Conservation (phyloP, 2,888 invertebrate species). For the Leptinotarsa juncta region DNA sequence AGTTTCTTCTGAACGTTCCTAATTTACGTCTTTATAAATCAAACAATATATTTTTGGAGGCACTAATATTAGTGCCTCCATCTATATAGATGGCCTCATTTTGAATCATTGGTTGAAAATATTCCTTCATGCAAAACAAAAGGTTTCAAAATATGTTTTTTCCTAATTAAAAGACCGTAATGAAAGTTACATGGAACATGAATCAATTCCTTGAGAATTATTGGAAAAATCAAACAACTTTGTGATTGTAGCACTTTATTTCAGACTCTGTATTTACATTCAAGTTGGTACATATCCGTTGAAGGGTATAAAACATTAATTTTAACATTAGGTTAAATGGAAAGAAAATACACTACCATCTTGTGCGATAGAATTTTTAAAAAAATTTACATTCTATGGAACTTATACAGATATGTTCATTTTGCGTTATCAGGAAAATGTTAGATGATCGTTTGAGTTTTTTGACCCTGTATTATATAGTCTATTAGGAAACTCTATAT, state of each 20-base stretch:
- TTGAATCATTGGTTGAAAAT: no score
- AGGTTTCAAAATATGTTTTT: no score
- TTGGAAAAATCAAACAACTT: neutral
- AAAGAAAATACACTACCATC: slow-evolving; percentile 40
- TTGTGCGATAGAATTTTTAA: slow-evolving; percentile 40
- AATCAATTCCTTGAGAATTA: neutral
- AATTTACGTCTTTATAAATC: no score
- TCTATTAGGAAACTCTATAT: slow-evolving; percentile 31
- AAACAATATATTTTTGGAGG: no score
- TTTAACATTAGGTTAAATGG: slow-evolving; percentile 46
- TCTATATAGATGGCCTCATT: no score
- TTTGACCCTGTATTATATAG: slow-evolving; percentile 36
- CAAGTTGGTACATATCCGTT: slow-evolving; percentile 50
- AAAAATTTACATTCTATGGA: slow-evolving; percentile 30
- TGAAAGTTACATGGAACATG: no score
- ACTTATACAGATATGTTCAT: slow-evolving; percentile 50
- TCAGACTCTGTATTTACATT: slow-evolving; percentile 46
- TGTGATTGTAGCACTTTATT: slow-evolving; percentile 44
- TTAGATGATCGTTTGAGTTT: slow-evolving; percentile 18
- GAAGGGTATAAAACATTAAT: slow-evolving; percentile 58
- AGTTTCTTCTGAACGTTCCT: no score
- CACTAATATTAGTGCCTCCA: no score
- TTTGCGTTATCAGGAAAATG: slow-evolving; percentile 39
- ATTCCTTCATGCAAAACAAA: no score
- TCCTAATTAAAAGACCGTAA: no score